Percentiles rank a stretch among this genome's conserved stretches.
These are phyloP conservation scores for Yoshiicerus persimilis DNA, from an alignment of 1,140 invertebrate species.

Conservation along the genomic window DNA sequence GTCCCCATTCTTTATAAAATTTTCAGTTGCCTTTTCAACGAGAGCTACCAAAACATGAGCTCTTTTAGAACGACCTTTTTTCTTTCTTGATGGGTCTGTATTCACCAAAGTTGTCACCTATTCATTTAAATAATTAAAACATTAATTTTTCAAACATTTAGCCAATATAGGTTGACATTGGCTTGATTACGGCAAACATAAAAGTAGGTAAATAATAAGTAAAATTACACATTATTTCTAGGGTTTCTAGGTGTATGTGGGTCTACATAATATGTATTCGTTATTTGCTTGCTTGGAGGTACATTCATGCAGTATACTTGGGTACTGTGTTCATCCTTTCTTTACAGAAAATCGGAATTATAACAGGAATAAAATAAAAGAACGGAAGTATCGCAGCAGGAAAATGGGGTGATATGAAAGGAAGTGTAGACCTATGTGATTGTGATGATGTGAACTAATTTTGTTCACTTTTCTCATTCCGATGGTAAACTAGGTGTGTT, in stretches of 20 bases:
- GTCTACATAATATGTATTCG: neutral
- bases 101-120: conserved; percentile 65
- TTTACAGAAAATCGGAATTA: neutral
- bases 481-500: neutral
- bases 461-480: neutral
- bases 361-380: neutral
- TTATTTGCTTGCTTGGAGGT: too few relatives aligned
- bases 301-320: too few relatives aligned
- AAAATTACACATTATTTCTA: too few relatives aligned
- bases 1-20: conserved; percentile 61
- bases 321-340: too few relatives aligned
- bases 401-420: neutral
- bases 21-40: conserved; percentile 63
- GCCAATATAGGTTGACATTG: too few relatives aligned
- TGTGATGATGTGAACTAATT: neutral
- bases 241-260: too few relatives aligned
- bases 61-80: conserved; percentile 62
- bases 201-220: too few relatives aligned
- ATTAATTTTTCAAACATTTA: neutral
- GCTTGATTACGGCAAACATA: too few relatives aligned
- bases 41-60: conserved; percentile 61
- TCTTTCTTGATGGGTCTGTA: conserved; percentile 63
- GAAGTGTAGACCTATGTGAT: neutral
- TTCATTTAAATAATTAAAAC: neutral
- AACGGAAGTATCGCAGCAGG: neutral